Evolutionary conservation across 2,797 vertebrate species (phyloP).

Genomic region (Chrosomus eos): DNA sequence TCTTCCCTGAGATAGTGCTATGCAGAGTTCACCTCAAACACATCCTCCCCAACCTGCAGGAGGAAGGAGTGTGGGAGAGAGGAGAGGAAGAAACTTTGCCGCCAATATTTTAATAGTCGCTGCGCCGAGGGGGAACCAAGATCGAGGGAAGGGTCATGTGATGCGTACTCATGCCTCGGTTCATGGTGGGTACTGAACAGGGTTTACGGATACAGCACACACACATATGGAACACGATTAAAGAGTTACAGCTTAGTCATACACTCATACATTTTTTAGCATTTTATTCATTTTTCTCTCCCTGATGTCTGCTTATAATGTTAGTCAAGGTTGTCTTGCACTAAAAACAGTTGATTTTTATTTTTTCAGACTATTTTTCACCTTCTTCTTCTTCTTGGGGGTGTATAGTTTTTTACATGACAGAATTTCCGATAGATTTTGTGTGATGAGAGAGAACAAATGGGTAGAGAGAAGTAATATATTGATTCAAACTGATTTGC

Average conservation of each 20-base stretch:
- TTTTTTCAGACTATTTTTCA: neutral
- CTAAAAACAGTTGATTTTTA: neutral
- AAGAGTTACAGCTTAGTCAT: slow-evolving; percentile 1
- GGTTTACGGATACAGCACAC: neutral
- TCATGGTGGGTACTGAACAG: neutral
- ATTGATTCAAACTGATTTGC: neutral
- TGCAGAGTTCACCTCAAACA: slow-evolving; percentile 90
- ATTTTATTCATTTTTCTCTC: neutral
- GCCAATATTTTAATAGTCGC: slow-evolving; percentile 81
- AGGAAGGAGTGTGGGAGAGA: slow-evolving; percentile 45
- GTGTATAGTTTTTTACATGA: neutral
- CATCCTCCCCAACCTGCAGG: slow-evolving; percentile 75
- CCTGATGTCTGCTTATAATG: neutral
- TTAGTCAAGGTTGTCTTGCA: neutral
- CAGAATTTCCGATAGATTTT: neutral
- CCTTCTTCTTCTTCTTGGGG: neutral
- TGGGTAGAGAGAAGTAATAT: neutral
- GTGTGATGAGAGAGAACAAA: neutral
- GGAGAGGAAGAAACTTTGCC: slow-evolving; percentile 78
- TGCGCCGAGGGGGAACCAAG: slow-evolving; percentile 52
- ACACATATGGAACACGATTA: neutral
- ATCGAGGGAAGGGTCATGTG: slow-evolving; percentile 36
- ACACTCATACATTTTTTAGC: neutral
- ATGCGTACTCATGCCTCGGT: slow-evolving; percentile 28
- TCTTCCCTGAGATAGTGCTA: slow-evolving; percentile 94